phyloP scores from a whole-genome alignment of 2,888 invertebrate genomes.

The Slavum lentiscoides region DNA sequence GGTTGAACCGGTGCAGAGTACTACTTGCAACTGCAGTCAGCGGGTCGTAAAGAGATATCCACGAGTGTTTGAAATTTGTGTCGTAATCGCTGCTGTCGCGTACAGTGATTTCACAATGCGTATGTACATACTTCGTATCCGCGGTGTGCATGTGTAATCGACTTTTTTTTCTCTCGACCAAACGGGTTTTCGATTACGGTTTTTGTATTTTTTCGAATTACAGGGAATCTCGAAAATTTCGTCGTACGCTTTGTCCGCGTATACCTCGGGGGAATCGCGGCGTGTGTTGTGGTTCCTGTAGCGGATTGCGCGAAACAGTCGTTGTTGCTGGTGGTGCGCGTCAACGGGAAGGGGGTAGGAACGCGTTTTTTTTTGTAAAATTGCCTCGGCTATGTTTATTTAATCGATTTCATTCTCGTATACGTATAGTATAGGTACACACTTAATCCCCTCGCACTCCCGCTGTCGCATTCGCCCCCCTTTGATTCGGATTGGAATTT shows the following conservation, averaged over 20 bases:
- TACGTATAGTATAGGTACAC: background rate
- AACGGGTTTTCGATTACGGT: constrained; percentile 6
- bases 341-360: background rate
- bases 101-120: background rate
- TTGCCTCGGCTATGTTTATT: constrained; percentile 17
- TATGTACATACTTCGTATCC: background rate
- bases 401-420: constrained; percentile 34
- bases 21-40: too few species aligned
- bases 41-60: too few species aligned
- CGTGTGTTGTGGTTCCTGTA: background rate
- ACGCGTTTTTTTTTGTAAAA: constrained; percentile 12
- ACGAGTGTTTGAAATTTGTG: too few species aligned
- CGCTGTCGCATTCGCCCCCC: constrained; percentile 5
- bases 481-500: constrained; percentile 27
- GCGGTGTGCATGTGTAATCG: too few species aligned
- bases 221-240: constrained; percentile 22
- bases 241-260: background rate
- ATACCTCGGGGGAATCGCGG: background rate
- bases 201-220: background rate
- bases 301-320: background rate
- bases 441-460: constrained; percentile 21
- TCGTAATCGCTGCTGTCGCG: too few species aligned
- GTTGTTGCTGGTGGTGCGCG: too few species aligned
- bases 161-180: background rate
- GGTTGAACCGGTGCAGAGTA: too few species aligned